Evolutionary conservation across 2,113 vertebrate genomes (phyloP), one percentile per base, ranked within the genome.

Genomic region (Sander lucioperca): DNA sequence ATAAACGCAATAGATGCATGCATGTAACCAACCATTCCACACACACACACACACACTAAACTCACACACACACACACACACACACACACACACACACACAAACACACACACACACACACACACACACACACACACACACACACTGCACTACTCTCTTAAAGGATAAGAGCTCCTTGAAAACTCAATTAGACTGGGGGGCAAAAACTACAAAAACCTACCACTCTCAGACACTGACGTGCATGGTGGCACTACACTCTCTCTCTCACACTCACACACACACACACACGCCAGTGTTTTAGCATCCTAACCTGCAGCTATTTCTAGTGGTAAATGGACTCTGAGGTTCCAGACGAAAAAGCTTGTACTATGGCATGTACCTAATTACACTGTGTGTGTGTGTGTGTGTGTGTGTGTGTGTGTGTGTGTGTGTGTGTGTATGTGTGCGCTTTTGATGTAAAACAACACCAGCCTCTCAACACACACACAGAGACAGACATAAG

Each of bases 141-240:
- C 68, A 72, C 69, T 12, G n/a, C 62, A 80, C 57, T 59, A 39
- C 83, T 88, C 86, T 89, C 73, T 88, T 82, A 89, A 90, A 93
- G 82, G 84, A 92, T 90, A 92, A 82, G 74, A 80, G 87, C 89
- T 92, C 89, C 91, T 92, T 91, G 83, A 92, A 93, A 93, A 92
- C 88, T 86, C 91, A 88, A 90, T 92, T 94, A 92, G 88, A 90
- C 92, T 89, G 19, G 79, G 80, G 90, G 90, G 90, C 88, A 84
- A 82, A 92, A 61, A 69, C 67, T 71, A 86, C 74, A 86, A 77
- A 86, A 88, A 79, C 48, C 56, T 25, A 70, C 76, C 57, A 71
- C 69, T 80, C 74, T 75, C 58, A 76, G 53, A 85, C 39, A 56
- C 64, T 74, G 39, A 66, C n/a, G 47, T 54, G 19, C 59, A 56